Evolutionary conservation across 1,140 invertebrate species (phyloP).

Genomic region (Drosophila trapezifrons): DNA sequence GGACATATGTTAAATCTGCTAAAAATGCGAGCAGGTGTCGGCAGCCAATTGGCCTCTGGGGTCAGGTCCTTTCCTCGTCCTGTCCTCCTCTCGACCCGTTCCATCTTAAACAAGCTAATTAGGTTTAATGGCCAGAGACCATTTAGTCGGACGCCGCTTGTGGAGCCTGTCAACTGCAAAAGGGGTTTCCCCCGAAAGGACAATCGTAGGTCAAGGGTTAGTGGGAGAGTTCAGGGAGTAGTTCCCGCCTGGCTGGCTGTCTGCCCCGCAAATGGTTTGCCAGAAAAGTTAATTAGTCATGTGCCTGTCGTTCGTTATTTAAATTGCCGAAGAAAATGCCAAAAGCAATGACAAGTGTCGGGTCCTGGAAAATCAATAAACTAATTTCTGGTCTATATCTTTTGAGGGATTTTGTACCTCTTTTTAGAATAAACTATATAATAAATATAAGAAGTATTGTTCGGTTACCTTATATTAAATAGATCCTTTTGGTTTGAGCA

Average conservation of each 20-base stretch:
- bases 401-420: too few species aligned
- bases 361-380: constrained; percentile 3
- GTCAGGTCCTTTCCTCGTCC: constrained; percentile 8
- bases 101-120: constrained; percentile 72
- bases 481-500: too few species aligned
- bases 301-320: constrained; percentile 30
- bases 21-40: constrained; percentile 56
- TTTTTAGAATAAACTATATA: too few species aligned
- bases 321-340: constrained; percentile 4
- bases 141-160: constrained; percentile 28
- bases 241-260: constrained; percentile 8
- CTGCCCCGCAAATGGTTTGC: constrained; percentile 1
- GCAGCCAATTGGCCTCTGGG: constrained; percentile 48
- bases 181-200: constrained; percentile 32
- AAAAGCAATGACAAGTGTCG: neutral
- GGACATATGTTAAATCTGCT: constrained; percentile 49
- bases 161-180: constrained; percentile 34
- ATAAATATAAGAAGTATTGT: too few species aligned
- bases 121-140: constrained; percentile 60
- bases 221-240: constrained; percentile 10
- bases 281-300: constrained; percentile 35
- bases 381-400: neutral
- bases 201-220: constrained; percentile 45
- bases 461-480: too few species aligned
- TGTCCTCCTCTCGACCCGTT: neutral